Evolutionary conservation across 2,797 vertebrate genomes (phyloP).

Genomic region (Todus mexicanus): DNA sequence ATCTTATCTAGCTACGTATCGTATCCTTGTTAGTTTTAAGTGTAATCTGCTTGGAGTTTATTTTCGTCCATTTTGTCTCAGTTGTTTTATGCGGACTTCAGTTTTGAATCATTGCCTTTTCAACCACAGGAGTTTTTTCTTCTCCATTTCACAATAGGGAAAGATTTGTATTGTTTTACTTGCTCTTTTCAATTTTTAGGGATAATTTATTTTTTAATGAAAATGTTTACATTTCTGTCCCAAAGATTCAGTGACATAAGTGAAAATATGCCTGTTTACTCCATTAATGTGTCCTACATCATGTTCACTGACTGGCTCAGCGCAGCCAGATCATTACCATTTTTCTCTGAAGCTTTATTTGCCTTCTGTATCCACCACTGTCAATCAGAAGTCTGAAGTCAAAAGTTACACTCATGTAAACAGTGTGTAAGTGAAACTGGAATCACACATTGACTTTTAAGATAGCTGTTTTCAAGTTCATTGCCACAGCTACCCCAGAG

Average conservation of each 20-base stretch:
- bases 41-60: not conserved
- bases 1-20: not conserved
- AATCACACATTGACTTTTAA: not conserved
- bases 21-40: not conserved
- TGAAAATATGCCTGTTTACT: not conserved
- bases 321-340: not conserved
- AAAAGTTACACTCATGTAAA: constrained; percentile 12
- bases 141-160: not conserved
- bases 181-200: not conserved
- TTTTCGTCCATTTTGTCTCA: not conserved
- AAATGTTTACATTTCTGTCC: not conserved
- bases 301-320: not conserved
- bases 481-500: constrained; percentile 32
- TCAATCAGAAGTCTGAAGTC: constrained; percentile 12
- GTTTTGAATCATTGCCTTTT: not conserved
- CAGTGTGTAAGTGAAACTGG: not conserved
- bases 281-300: not conserved
- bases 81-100: not conserved
- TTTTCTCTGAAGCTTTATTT: constrained; percentile 1
- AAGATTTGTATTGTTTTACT: not conserved
- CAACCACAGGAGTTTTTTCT: not conserved
- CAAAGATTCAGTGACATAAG: not conserved
- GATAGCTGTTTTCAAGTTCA: constrained; percentile 57
- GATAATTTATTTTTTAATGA: not conserved
- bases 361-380: not conserved